Conservation (phyloP, 1,140 invertebrate species). For the Heterodera carotae region DNA sequence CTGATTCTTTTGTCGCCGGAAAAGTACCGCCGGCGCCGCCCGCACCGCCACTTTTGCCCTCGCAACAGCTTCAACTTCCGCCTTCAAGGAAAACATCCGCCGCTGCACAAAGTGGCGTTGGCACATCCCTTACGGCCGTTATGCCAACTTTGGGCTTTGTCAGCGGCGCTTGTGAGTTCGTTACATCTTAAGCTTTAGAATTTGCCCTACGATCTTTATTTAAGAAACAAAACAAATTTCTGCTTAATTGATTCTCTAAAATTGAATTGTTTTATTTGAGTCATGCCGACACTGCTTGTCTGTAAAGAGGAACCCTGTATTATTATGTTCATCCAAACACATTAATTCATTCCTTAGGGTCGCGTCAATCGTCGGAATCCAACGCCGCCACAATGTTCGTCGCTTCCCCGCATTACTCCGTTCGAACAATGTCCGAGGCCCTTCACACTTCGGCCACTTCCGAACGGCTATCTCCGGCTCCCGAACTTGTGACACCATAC, state of each 20-base stretch:
- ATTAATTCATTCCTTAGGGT: neutral
- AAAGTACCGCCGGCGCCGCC: neutral
- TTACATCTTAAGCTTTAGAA: no score
- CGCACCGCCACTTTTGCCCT: neutral
- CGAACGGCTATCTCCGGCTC: constrained; percentile 14
- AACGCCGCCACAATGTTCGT: neutral
- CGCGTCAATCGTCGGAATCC: constrained; percentile 3
- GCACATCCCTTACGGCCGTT: neutral
- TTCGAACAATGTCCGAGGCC: neutral
- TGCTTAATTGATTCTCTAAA: no score
- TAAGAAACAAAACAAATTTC: no score
- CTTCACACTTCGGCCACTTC: neutral
- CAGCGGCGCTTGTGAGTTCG: neutral
- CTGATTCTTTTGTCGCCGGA: neutral
- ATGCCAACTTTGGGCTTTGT: neutral
- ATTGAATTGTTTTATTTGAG: no score
- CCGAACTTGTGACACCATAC: constrained; percentile 1
- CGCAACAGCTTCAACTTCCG: neutral
- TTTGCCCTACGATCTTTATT: no score
- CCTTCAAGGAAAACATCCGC: constrained; percentile 5
- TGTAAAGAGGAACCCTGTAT: no score
- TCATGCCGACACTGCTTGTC: no score
- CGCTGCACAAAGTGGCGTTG: neutral
- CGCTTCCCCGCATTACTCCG: neutral
- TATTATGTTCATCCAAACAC: no score